Conservation (phyloP, 2,113 vertebrate species). For the Pituophis catenifer region DNA sequence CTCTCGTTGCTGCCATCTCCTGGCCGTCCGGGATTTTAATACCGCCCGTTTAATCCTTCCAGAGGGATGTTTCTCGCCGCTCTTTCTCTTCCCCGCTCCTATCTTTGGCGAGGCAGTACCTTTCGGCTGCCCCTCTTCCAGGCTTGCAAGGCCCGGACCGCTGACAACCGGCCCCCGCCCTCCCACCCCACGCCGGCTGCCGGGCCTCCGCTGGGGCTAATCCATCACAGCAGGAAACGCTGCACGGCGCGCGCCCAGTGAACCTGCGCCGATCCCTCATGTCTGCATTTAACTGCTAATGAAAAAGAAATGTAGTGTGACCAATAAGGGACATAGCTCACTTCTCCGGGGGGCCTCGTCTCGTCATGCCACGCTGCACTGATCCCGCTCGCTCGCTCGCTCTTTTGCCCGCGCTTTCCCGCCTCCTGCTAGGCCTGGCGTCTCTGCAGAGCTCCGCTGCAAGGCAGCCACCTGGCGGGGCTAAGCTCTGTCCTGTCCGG, state of each 20-base stretch:
- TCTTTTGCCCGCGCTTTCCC: conserved; percentile 2
- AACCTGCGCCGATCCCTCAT: conserved; percentile 75
- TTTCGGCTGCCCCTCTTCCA: background rate
- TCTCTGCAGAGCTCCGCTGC: background rate
- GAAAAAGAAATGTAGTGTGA: conserved; percentile 84
- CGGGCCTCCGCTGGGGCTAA: conserved; percentile 12
- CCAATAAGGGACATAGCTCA: conserved; percentile 79
- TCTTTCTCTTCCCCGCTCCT: rapidly evolving
- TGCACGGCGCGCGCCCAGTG: conserved; percentile 51
- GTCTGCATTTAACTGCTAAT: conserved; percentile 81
- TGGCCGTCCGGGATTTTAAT: background rate
- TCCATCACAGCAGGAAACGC: conserved; percentile 50
- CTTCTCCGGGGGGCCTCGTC: conserved; percentile 57
- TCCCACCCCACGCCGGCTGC: background rate
- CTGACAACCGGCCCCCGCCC: background rate
- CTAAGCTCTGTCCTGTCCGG: background rate
- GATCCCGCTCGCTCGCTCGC: conserved; percentile 8
- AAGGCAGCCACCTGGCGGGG: background rate
- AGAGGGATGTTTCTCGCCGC: background rate
- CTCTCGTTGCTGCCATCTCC: background rate
- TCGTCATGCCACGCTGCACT: conserved; percentile 33
- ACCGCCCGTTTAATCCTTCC: background rate
- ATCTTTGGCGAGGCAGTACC: background rate
- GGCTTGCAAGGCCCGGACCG: background rate
- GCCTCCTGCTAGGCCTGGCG: background rate